Evolutionary conservation across 2,888 invertebrate species (phyloP).

Genomic region (Sericinus montela): DNA sequence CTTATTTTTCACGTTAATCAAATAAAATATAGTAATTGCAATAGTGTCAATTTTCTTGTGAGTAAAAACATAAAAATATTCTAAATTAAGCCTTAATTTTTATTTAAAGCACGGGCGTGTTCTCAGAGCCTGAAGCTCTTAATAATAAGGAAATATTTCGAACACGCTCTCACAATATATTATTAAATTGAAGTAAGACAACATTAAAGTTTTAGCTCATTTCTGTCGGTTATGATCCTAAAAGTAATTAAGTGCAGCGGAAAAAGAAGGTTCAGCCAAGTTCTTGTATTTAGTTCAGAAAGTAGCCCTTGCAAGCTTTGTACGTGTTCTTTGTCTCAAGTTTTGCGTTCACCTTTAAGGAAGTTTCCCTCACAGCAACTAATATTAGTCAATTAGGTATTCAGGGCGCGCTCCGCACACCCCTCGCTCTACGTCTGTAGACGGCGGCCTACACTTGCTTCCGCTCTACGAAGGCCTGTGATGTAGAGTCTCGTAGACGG

Average conservation of each 20-base stretch:
- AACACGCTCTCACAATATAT: no score
- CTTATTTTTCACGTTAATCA: no score
- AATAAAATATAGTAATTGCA: no score
- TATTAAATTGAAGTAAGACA: no score
- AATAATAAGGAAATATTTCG: no score
- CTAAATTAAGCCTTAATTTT: no score
- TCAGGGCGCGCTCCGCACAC: conserved; percentile 65
- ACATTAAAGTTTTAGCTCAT: no score
- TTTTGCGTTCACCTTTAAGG: conserved; percentile 68
- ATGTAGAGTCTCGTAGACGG: conserved; percentile 16
- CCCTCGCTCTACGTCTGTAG: conserved; percentile 55
- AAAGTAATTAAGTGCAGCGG: conserved; percentile 21
- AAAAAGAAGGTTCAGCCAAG: conserved; percentile 32
- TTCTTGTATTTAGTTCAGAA: conserved; percentile 54
- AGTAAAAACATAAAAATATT: no score
- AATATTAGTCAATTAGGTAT: conserved; percentile 78
- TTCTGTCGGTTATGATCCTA: neutral
- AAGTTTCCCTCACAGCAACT: conserved; percentile 68
- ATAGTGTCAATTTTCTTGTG: no score
- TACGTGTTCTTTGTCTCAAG: conserved; percentile 72
- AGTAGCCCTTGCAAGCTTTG: conserved; percentile 59
- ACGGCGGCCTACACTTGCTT: conserved; percentile 38
- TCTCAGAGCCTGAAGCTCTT: no score
- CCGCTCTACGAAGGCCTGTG: conserved; percentile 25
- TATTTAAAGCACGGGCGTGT: no score